A percentile compares a stretch with the other conserved stretches of the same genome.
Conservation (phyloP, 2,888 invertebrate species). For the Julus scanicus region DNA sequence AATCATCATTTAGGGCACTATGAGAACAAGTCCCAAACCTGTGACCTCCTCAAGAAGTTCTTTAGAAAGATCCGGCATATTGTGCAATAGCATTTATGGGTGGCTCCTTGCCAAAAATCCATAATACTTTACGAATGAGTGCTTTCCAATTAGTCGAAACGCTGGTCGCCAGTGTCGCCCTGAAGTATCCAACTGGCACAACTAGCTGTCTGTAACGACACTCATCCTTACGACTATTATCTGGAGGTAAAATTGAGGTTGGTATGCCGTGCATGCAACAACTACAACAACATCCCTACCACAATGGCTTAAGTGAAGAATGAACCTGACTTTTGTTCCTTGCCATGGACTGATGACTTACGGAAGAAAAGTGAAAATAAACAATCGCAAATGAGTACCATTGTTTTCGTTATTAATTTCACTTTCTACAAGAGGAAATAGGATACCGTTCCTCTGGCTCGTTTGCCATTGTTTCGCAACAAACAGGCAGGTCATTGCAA, state of each 20-base stretch:
- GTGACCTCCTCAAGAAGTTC: no score
- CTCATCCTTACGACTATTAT: not conserved
- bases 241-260: conserved; percentile 4
- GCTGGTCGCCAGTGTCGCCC: not conserved
- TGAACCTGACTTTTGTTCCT: conserved; percentile 36
- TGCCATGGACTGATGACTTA: conserved; percentile 30
- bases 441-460: conserved; percentile 18
- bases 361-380: conserved; percentile 30
- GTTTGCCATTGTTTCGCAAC: conserved; percentile 4
- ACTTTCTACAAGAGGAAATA: conserved; percentile 36
- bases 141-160: not conserved
- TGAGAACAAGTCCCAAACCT: no score
- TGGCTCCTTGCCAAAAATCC: not conserved
- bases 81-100: not conserved
- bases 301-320: conserved; percentile 1
- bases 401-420: conserved; percentile 23
- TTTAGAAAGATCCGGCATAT: not conserved
- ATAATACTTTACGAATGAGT: not conserved
- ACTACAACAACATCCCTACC: not conserved
- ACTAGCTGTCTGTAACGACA: not conserved
- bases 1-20: no score
- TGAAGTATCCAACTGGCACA: not conserved
- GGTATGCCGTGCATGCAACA: not conserved
- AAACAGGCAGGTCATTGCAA: not conserved
- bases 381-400: not conserved